Base-by-base conservation (phyloP, 2,888 invertebrate genomes). In the Sthenelais limicola region DNA sequence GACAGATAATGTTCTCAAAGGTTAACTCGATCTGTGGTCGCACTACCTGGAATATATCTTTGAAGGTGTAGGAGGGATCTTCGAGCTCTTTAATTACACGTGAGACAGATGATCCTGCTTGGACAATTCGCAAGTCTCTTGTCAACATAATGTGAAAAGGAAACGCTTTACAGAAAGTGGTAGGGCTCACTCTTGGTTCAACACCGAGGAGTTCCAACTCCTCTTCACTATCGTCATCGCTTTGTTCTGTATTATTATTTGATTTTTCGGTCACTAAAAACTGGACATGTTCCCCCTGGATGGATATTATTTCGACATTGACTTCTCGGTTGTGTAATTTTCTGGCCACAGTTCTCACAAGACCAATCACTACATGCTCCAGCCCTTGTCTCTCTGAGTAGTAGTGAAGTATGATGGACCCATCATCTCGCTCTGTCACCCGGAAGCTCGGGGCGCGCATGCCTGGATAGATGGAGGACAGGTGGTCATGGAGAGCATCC, bases 261-360 rank as follows among this genome's bases (percentile, higher is more conserved):
- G 68, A 35, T 26, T 68, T 76, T 48, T 75, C 69, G 3, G 35
- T 38, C n/a, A 96, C 96, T 75, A 96, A 91, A 88, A 96, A 97
- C 89, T 96, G 95, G 0, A 96, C 94, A 86, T 97, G 96, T 88
- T 96, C 96, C 76, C 93, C 93, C 86, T 95, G 95, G 72, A 87
- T 87, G 89, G 94, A 94, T 78, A 95, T 49, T 76, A 97, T 93
- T 85, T 94, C 92, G 82, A 97, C 95, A 83, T 96, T 94, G 26
- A 97, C 95, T 86, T 97, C 96, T 0, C 95, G 95, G 78, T 93
- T 93, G 85, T 97, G 97, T 24, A 97, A 91, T 86, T 95, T 94
- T 82, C 94, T 18, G 21, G 71, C 71, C 18, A 71, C 62, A 28
- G 71, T 62, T n/a, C 49, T 32, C n/a, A 71, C 71, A 56, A 71